Evolutionary conservation across 2,888 invertebrate genomes (phyloP).

Genomic region (Lissonota sp.): DNA sequence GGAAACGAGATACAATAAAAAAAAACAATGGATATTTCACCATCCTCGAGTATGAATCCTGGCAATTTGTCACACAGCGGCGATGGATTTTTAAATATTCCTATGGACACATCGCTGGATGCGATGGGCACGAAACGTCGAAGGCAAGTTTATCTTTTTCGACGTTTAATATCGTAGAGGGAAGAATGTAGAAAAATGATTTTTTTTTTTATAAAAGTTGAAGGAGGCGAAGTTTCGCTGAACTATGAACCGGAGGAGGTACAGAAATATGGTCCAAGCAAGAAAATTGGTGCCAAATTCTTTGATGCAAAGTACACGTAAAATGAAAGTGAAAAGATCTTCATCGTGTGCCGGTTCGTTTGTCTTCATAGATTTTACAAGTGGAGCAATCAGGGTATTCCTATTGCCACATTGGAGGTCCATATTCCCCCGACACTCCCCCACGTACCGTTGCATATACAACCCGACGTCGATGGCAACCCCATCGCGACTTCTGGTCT

Average conservation of each 20-base stretch:
- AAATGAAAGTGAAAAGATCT: too few relatives aligned
- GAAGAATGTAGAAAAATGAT: too few relatives aligned
- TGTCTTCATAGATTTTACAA: too few relatives aligned
- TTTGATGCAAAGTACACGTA: too few relatives aligned
- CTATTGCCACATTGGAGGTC: too few relatives aligned
- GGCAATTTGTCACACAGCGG: conserved; percentile 72
- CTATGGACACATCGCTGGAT: conserved; percentile 79
- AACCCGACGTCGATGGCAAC: conserved; percentile 38
- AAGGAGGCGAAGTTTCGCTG: conserved; percentile 36
- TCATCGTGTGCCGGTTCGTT: too few relatives aligned
- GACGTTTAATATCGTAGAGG: too few relatives aligned
- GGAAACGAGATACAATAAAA: too few relatives aligned
- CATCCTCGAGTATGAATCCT: conserved; percentile 75
- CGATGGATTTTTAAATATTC: conserved; percentile 78
- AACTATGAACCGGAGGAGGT: conserved; percentile 11
- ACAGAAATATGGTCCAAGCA: too few relatives aligned
- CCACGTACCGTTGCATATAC: neutral
- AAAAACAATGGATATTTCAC: conserved; percentile 74
- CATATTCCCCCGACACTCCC: too few relatives aligned
- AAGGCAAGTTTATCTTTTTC: conserved; percentile 71
- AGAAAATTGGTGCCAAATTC: too few relatives aligned
- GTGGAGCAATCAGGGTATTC: too few relatives aligned
- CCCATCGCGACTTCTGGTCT: conserved; percentile 26
- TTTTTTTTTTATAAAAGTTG: conserved; percentile 19
- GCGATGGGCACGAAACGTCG: conserved; percentile 80